Base-by-base conservation (phyloP, 2,113 vertebrate genomes). In the Xenopus laevis region DNA sequence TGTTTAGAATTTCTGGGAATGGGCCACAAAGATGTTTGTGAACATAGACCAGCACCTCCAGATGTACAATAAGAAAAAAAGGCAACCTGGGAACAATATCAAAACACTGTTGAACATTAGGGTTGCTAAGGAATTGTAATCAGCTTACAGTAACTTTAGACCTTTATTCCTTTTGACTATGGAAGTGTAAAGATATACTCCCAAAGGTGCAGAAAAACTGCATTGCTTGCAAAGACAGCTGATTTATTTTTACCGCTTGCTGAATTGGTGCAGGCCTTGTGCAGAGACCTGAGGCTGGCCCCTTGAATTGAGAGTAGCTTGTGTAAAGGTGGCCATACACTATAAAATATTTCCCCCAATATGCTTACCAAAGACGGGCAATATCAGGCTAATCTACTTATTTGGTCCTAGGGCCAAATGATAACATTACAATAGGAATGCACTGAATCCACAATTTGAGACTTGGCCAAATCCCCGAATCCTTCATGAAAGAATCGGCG, bases 101-200 rank as follows among this genome's bases (percentile, higher is more conserved):
- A n/a, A 7, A 67, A 61, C 74, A 76, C 27, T 64, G 33, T 47
- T 64, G 72, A 65, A 59, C 66, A 70, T 53, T 66, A 50, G 27
- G 68, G 63, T 75, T 68, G 16, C 55, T 65, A 78, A 74, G 7
- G 63, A 71, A 55, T 70, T 33, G 12, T 67, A 77, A 71, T 59
- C 21, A 74, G 74, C 23, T 65, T 70, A 64, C 59, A 64, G 74
- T 77, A 77, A 77, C 74, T 64, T 70, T 77, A 75, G 65, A 62
- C 23, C 57, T 79, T 73, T 58, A 70, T 76, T 67, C 52, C 30
- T 21, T 9, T 71, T 65, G 46, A 62, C 23, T 71, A 47, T 63
- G 4, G 16, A 66, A 65, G 46, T 45, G 46, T 46, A 40, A 61
- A 53, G 18, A 68, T 52, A 68, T 68, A 62, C 46, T 75, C 65